phyloP scores from a whole-genome alignment of 2,888 invertebrate species.

The Tetramorium bicarinatum region DNA sequence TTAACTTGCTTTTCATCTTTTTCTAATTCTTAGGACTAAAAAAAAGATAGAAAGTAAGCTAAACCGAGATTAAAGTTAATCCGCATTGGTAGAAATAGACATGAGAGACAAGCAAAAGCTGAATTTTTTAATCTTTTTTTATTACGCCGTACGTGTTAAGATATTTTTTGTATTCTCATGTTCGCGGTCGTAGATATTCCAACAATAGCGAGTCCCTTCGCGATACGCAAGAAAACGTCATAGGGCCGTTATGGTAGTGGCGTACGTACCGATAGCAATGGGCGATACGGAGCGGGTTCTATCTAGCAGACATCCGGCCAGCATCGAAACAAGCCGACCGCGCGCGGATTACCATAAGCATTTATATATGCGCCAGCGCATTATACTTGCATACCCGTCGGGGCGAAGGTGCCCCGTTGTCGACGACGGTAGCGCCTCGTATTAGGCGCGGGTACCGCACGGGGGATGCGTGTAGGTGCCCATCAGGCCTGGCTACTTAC shows the following conservation, averaged over 20 bases:
- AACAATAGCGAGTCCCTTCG: background rate
- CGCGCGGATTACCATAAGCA: slow-evolving; percentile 84
- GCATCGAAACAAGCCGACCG: slow-evolving; percentile 82
- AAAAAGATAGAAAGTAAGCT: no score
- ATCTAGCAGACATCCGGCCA: slow-evolving; percentile 77
- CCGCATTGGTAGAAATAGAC: no score
- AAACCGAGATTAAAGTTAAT: no score
- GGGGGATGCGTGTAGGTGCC: slow-evolving; percentile 69
- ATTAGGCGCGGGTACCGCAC: slow-evolving; percentile 63
- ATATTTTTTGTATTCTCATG: background rate
- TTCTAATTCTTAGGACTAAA: no score
- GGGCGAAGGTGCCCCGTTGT: slow-evolving; percentile 74
- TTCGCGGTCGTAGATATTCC: background rate
- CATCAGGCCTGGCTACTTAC: slow-evolving; percentile 73
- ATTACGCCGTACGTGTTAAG: background rate
- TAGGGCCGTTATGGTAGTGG: slow-evolving; percentile 42
- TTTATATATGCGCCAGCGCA: slow-evolving; percentile 85
- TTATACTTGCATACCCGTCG: slow-evolving; percentile 84
- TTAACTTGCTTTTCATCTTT: no score
- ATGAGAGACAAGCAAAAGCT: background rate
- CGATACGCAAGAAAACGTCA: slow-evolving; percentile 40
- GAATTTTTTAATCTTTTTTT: background rate
- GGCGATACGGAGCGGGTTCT: slow-evolving; percentile 76
- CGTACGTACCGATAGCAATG: slow-evolving; percentile 78
- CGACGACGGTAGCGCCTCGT: slow-evolving; percentile 66